Percentiles rank a stretch among this genome's conserved stretches.
Conservation (phyloP, 2,797 vertebrate species). For the Clamator glandarius region DNA sequence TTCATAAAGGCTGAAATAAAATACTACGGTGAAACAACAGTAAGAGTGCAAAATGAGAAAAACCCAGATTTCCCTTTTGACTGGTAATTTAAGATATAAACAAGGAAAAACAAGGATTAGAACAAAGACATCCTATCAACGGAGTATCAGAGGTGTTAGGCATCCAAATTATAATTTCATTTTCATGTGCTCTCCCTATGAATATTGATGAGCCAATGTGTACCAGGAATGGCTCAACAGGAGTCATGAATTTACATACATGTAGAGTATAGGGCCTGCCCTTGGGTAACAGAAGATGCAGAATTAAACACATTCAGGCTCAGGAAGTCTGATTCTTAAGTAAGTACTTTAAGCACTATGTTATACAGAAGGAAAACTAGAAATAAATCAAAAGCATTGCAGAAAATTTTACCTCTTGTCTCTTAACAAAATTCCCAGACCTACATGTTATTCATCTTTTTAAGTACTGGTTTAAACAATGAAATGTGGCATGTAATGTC, state of each 20-base stretch:
- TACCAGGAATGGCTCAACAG: slow-evolving; percentile 8
- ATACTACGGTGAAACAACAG: not conserved
- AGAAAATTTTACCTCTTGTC: slow-evolving; percentile 9
- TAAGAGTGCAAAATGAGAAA: no score
- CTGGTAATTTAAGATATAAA: slow-evolving; percentile 52
- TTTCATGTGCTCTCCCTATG: slow-evolving; percentile 19
- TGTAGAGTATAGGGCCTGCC: not conserved
- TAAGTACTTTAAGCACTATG: not conserved
- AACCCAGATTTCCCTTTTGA: slow-evolving; percentile 32
- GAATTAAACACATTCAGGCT: not conserved
- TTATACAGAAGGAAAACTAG: not conserved
- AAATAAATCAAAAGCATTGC: slow-evolving; percentile 28
- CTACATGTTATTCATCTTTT: not conserved
- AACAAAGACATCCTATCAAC: slow-evolving; percentile 12
- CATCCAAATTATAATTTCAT: slow-evolving; percentile 46
- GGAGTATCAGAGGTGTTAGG: not conserved
- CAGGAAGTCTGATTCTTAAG: not conserved
- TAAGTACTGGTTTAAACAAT: slow-evolving; percentile 32
- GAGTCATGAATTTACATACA: not conserved
- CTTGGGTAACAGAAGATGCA: not conserved
- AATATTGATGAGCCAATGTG: slow-evolving; percentile 48
- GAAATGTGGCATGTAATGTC: slow-evolving; percentile 43
- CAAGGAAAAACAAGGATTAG: slow-evolving; percentile 50
- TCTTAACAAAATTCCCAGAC: slow-evolving; percentile 34
- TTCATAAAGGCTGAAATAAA: not conserved